Evolutionary conservation across 1,140 invertebrate species (phyloP).

Genomic region (Temnothorax longispinosus): DNA sequence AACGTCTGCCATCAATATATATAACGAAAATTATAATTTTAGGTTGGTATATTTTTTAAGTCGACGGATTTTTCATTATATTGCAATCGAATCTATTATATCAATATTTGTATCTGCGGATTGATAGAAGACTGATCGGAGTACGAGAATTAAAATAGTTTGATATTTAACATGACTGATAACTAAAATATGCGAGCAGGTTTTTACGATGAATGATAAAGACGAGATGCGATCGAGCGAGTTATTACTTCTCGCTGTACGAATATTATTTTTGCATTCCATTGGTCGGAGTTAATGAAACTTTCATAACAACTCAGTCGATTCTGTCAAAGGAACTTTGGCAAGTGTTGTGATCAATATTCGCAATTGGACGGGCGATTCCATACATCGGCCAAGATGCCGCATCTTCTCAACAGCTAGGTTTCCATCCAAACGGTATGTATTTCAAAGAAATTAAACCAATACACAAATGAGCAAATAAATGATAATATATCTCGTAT

Average conservation of each 20-base stretch:
- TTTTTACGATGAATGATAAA: slow-evolving; percentile 12
- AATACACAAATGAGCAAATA: background rate
- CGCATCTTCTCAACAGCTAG: slow-evolving; percentile 15
- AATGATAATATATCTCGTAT: background rate
- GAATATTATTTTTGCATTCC: slow-evolving; percentile 49
- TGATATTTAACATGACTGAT: slow-evolving; percentile 34
- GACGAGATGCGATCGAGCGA: slow-evolving; percentile 9
- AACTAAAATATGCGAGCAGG: background rate
- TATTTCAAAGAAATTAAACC: slow-evolving; percentile 36
- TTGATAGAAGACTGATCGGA: slow-evolving; percentile 12
- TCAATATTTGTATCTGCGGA: slow-evolving; percentile 20
- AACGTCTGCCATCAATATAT: background rate
- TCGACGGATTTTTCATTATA: background rate
- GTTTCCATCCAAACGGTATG: background rate
- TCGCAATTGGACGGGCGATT: slow-evolving; percentile 15
- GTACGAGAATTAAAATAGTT: background rate
- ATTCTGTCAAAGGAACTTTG: slow-evolving; percentile 36
- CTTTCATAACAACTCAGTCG: slow-evolving; percentile 26
- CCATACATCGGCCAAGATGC: background rate
- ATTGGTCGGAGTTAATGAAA: slow-evolving; percentile 43
- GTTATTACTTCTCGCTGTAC: slow-evolving; percentile 22
- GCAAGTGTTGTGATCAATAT: slow-evolving; percentile 26
- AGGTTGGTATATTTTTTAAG: background rate
- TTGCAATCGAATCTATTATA: background rate
- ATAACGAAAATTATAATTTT: background rate